Base-by-base conservation (phyloP, 2,888 invertebrate genomes). In the Netelia inedita region DNA sequence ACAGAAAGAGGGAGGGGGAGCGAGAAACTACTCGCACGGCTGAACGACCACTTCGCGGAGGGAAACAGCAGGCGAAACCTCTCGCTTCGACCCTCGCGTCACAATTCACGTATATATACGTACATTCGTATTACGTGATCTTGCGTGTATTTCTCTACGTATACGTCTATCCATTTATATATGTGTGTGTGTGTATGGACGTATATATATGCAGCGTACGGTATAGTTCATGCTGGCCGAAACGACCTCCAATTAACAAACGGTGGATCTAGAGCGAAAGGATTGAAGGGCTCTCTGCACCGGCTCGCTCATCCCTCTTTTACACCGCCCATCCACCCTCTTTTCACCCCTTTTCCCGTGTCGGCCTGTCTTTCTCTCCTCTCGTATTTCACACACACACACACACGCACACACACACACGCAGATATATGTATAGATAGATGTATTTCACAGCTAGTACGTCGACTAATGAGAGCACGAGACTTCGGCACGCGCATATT, bases 211-310 rank as follows among this genome's bases (percentile, higher is more conserved):
- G 9, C n/a, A 9, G 14, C 41, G 66, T 69, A 63, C 35, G 35
- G 35, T 73, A 50, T 46, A 14, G 59, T 43, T 69, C 46, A 78
- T 43, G 80, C 68, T 57, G 68, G 74, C 35, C 43, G 71, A 69
- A 83, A 79, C 89, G 90, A 90, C 89, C 90, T 92, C 91, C 93
- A 93, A 93, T 93, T 93, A 93, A 93, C 92, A 90, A 90, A 89
- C 90, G 89, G 88, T 89, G 91, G 91, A 92, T 92, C 88, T 93
- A 88, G 92, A 91, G 92, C 92, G 91, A 91, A 91, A 93, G 91
- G 92, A 93, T 92, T 92, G 92, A 91, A 93, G 93, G 90, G 90
- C 87, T 82, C 87, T 86, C 78, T 75, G 55, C 55, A 86, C 88
- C 88, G 61, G 79, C 79, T 86, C 85, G 87, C 85, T 86, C 88